Percentiles rank a stretch among this genome's conserved stretches.
Conservation (phyloP, 2,113 vertebrate species). For the Centrocercus urophasianus region DNA sequence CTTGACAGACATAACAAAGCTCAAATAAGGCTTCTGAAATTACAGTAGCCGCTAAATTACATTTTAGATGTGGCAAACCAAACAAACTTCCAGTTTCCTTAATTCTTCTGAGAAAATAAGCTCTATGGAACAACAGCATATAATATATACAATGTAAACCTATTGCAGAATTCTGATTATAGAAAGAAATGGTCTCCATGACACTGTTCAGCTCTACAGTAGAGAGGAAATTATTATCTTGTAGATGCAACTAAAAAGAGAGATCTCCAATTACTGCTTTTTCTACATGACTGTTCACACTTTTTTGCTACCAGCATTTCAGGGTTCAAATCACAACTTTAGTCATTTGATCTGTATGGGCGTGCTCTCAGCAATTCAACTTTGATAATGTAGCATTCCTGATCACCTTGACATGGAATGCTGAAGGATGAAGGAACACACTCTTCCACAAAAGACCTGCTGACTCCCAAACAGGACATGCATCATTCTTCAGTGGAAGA, state of each 20-base stretch:
- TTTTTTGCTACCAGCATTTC: not conserved
- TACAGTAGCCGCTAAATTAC: not conserved
- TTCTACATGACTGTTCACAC: not conserved
- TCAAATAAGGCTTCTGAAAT: not conserved
- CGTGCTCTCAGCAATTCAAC: not conserved
- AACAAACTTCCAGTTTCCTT: not conserved
- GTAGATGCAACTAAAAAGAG: not conserved
- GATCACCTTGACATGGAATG: not conserved
- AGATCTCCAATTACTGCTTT: not conserved
- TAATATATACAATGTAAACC: not conserved
- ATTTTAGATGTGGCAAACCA: not conserved
- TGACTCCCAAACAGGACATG: not conserved
- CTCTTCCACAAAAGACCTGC: not conserved
- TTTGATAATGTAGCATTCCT: not conserved
- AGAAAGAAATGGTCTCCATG: not conserved
- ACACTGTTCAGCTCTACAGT: not conserved
- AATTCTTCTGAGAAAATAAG: not conserved
- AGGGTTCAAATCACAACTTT: not conserved
- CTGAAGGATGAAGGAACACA: not conserved
- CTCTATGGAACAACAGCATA: not conserved
- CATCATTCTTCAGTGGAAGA: not conserved
- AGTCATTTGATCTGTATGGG: not conserved
- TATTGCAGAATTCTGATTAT: not conserved
- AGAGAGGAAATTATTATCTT: not conserved
- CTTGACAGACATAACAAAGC: constrained; percentile 1